Base-by-base conservation (phyloP, 1,140 invertebrate species). In the Popillia japonica region DNA sequence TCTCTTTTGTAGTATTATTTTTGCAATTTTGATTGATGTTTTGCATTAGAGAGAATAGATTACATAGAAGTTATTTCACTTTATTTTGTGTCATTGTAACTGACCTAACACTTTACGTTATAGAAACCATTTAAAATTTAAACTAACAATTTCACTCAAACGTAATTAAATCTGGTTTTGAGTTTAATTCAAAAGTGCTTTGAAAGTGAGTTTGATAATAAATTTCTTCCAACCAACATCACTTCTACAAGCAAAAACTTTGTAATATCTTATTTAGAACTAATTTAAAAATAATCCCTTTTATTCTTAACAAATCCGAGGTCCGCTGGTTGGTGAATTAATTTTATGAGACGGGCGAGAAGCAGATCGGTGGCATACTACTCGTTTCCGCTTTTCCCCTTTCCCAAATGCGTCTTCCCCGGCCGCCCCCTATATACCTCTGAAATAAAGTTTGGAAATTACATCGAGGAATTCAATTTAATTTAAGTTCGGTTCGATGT, bases 391-490 rank as follows among this genome's bases (percentile, higher is more conserved):
- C 14, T 14, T 55, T 55, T 17, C 14, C 14, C 48, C 48, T 17
- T 55, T n/a, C 17, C 48, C 14, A 55, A 44, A 0, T 34, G 17
- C 20, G 0, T 68, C 22, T 7, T 27, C 4, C 14, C 8, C 11
- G 7, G 20, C 22, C 61, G 17, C 22, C 22, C 17, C 22, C 4
- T 22, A 11, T 68, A 27, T 22, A 68, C 61, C 61, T 23, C 22
- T 20, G 61, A 68, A 68, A 68, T 68, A 68, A 68, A 68, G 61
- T 68, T 68, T 68, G 61, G 59, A 68, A 68, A 68, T 68, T 68
- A 68, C 61, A 68, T 68, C 61, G 20, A 68, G 61, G 61, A 68
- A 68, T 68, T 68, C 61, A 68, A 68, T 68, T 68, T 68, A 68
- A 68, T 68, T 68, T 68, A 68, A 68, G 61, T 22, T 27, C 61